Percentiles rank a stretch among this genome's conserved stretches.
Evolutionary conservation across 2,888 invertebrate species (phyloP).

Genomic region (Caenorhabditis afra): DNA sequence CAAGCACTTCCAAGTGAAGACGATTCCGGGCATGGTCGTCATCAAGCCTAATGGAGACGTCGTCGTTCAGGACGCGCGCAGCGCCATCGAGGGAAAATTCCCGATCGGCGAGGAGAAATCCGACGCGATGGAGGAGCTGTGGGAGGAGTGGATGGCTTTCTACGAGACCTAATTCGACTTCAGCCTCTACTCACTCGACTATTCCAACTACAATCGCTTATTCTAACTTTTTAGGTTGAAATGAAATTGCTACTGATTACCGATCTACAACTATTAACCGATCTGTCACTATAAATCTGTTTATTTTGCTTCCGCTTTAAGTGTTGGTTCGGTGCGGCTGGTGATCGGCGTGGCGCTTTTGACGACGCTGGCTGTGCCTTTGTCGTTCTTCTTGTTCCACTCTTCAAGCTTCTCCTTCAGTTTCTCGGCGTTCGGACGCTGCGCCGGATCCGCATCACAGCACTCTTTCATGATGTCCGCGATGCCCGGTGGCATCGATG

Average conservation of each 20-base stretch:
- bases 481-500: slow-evolving; percentile 68
- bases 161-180: background rate
- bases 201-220: too few species aligned
- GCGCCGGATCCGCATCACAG: slow-evolving; percentile 69
- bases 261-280: too few species aligned
- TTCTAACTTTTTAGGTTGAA: too few species aligned
- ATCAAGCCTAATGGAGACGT: slow-evolving; percentile 82
- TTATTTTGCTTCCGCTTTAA: background rate
- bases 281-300: background rate
- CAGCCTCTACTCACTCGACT: too few species aligned
- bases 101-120: slow-evolving; percentile 80
- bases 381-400: slow-evolving; percentile 49
- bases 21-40: slow-evolving; percentile 82
- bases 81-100: slow-evolving; percentile 22
- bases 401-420: slow-evolving; percentile 66
- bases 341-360: too few species aligned
- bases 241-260: too few species aligned
- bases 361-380: background rate
- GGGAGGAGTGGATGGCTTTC: slow-evolving; percentile 63
- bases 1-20: slow-evolving; percentile 76
- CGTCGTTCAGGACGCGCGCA: slow-evolving; percentile 81
- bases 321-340: background rate
- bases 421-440: slow-evolving; percentile 67
- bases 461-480: slow-evolving; percentile 61
- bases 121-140: slow-evolving; percentile 56